These are phyloP conservation scores for Zoanthus solanderi DNA, from an alignment of 92 coral and sea anemone species.

Conservation along the genomic window DNA sequence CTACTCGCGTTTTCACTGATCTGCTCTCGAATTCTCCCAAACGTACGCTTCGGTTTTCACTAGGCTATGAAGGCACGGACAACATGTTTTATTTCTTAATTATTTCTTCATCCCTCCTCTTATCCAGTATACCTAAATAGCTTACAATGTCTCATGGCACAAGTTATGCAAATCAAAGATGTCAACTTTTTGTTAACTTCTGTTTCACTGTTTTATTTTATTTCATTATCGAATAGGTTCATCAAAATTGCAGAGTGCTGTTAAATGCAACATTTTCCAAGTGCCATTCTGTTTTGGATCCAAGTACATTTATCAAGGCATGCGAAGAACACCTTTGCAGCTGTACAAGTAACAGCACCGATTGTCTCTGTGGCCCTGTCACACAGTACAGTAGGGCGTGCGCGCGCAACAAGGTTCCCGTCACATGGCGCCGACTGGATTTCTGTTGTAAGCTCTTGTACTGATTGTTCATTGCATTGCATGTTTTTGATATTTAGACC, in stretches of 20 bases:
- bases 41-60: too few relatives aligned
- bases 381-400: conserved; percentile 94
- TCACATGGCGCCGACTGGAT: conserved; percentile 74
- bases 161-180: too few relatives aligned
- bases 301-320: conserved; percentile 78
- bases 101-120: too few relatives aligned
- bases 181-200: too few relatives aligned
- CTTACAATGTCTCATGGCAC: too few relatives aligned
- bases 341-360: conserved; percentile 58
- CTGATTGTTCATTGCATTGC: neutral
- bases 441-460: conserved; percentile 79
- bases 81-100: too few relatives aligned
- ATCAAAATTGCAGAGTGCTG: conserved; percentile 53
- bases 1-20: too few relatives aligned
- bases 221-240: conserved; percentile 38
- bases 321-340: conserved; percentile 84
- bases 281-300: conserved; percentile 79
- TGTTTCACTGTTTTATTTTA: neutral
- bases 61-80: too few relatives aligned
- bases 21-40: too few relatives aligned
- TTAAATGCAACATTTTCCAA: conserved; percentile 65
- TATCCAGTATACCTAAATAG: too few relatives aligned
- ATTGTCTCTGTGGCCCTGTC: conserved; percentile 76
- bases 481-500: neutral
- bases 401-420: conserved; percentile 72